Percentiles rank a stretch among this genome's conserved stretches.
Evolutionary conservation across 2,888 invertebrate species (phyloP).

Genomic region (Diogma glabrata): DNA sequence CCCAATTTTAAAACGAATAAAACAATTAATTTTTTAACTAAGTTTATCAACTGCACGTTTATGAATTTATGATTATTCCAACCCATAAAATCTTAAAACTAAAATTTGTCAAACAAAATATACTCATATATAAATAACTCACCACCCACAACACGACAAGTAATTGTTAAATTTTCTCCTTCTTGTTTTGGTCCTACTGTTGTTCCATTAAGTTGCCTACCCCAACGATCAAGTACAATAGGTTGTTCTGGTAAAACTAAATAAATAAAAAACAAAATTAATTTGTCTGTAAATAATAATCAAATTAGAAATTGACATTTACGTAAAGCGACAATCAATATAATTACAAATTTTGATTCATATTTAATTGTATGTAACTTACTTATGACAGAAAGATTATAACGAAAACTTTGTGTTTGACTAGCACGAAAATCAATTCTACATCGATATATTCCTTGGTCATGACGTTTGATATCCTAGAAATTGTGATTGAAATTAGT

Average conservation of each 20-base stretch:
- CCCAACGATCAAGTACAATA: constrained; percentile 73
- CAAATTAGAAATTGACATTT: too few relatives aligned
- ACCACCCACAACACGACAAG: constrained; percentile 80
- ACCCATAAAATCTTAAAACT: too few relatives aligned
- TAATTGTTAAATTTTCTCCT: constrained; percentile 72
- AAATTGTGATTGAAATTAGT: constrained; percentile 22
- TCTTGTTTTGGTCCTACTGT: constrained; percentile 75
- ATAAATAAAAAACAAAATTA: constrained; percentile 2
- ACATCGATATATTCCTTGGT: constrained; percentile 83
- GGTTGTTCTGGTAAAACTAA: constrained; percentile 80
- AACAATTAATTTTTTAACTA: too few relatives aligned
- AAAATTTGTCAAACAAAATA: background rate
- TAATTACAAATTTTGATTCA: background rate
- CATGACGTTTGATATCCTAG: constrained; percentile 69
- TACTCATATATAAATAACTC: constrained; percentile 33
- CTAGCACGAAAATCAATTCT: constrained; percentile 82
- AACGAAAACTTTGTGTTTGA: constrained; percentile 78
- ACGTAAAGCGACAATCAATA: too few relatives aligned
- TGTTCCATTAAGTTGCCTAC: constrained; percentile 67
- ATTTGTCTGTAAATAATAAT: too few relatives aligned
- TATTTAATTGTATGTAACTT: constrained; percentile 36
- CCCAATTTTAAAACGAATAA: too few relatives aligned
- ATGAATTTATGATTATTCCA: too few relatives aligned
- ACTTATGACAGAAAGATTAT: constrained; percentile 86
- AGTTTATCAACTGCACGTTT: too few relatives aligned